Base-by-base conservation (phyloP, 2,888 invertebrate genomes). In the Chorisops tibialis region DNA sequence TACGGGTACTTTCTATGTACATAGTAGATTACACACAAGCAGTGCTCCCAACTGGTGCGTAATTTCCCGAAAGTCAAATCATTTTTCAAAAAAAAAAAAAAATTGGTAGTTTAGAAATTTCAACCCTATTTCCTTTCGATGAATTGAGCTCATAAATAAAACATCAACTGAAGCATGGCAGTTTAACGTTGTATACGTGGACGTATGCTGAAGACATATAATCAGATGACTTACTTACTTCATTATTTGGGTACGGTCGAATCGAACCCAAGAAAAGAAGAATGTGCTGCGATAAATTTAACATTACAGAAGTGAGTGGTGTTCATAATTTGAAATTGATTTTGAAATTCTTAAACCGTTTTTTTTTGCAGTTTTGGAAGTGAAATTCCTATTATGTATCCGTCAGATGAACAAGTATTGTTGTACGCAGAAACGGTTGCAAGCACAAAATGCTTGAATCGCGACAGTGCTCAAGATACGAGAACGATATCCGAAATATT, bases 191-290 rank as follows among this genome's bases (percentile, higher is more conserved):
- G 48, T 89, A 88, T 72, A 91, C 93, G 81, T 96, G 96, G 93
- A 89, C 91, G 1, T 91, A 91, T 75, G 90, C 90, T 0, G 93
- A 94, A 74, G 91, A 92, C 71, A 86, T 87, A 67, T 85, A 85
- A 71, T 88, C 88, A 48, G 89, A 89, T 68, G 93, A 93, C 74
- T 81, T 91, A n/a, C n/a, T n/a, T n/a, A 61, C 82, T 95, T 65
- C 91, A 95, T 79, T 91, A 94, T n/a, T 78, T 93, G 68, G 95
- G 95, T 2, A 93, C 94, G 1, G 91, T 95, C 11, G 91, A 93
- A 48, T 87, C 88, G 67, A 96, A 95, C 81, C 93, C 95, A 1
- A 86, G 87, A 70, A 86, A 84, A 0, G 89, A 91, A 72, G 87
- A 90, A 67, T 88, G 91, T 54, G 88, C 93, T 1, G 87, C 88